Evolutionary conservation across 2,113 vertebrate species (phyloP).

Genomic region (Nothocercus julius): DNA sequence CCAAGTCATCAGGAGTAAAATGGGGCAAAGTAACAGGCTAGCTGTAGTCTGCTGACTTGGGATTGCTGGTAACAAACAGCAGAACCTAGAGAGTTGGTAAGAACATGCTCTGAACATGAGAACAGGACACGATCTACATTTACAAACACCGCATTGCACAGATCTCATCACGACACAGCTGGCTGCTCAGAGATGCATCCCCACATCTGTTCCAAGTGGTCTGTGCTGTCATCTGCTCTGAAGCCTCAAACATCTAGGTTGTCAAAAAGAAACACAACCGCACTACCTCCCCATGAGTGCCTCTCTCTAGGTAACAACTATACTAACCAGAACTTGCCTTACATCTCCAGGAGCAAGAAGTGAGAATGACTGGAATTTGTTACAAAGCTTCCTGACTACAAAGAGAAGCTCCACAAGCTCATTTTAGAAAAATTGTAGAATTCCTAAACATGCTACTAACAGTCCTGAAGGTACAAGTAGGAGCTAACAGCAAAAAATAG

Average conservation of each 20-base stretch:
- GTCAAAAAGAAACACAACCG: background rate
- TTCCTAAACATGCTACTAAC: background rate
- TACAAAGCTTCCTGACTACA: background rate
- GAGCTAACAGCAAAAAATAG: background rate
- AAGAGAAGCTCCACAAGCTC: background rate
- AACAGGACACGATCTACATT: background rate
- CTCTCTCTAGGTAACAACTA: background rate
- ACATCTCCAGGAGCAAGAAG: background rate
- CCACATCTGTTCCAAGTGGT: constrained; percentile 24
- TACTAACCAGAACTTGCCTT: background rate
- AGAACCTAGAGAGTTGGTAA: background rate
- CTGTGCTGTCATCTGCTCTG: constrained; percentile 22
- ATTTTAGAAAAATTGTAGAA: background rate
- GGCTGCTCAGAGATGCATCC: background rate
- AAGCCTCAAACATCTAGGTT: background rate
- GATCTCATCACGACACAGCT: background rate
- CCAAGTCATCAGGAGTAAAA: background rate
- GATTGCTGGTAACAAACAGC: background rate
- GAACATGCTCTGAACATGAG: background rate
- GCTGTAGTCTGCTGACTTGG: background rate
- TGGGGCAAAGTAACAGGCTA: fast-evolving
- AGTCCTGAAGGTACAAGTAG: background rate
- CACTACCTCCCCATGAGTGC: background rate
- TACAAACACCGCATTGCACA: background rate
- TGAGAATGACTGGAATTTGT: background rate